Evolutionary conservation across 2,113 vertebrate genomes (phyloP), one percentile per base, ranked within the genome.

Genomic region (Grantiella picta): DNA sequence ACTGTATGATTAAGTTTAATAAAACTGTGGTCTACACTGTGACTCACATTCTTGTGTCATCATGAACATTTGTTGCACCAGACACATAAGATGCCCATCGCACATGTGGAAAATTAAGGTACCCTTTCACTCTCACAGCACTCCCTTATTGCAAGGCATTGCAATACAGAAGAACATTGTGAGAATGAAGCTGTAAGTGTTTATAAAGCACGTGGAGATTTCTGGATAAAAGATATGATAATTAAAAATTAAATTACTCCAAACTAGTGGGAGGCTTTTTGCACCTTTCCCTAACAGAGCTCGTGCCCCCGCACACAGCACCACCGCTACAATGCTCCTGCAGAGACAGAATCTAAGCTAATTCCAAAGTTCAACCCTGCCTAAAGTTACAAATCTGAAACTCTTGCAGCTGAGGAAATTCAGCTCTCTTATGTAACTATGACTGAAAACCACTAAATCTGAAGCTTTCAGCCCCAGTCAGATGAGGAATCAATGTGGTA

Each of bases 181-280:
- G 65, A 87, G 53, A 94, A 87, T 1, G 0, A 91, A 65, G 36
- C 44, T 36, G 0, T 28, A 29, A 79, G 31, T 35, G 31, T 76
- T 94, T 40, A 63, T 35, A 79, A 79, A 78, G 36, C 70, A 69
- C 47, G 42, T 42, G 8, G 49, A 91, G 89, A 80, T 94, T 53
- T 42, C 14, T 44, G 27, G 84, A 61, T 85, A 82, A 80, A 57
- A 78, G 28, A 36, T 56, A 65, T 15, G 53, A 45, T 50, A 80
- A 82, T 77, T 87, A 71, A 91, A 92, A 92, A 65, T 53, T 24
- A 31, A 77, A 61, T 82, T 66, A 85, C 50, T 76, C 73, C 15
- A 16, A 85, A 88, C 35, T 38, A 72, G 54, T 42, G 31, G 89
- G 70, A 79, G 38, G 59, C 28, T 45, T 89, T 90, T 70, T 73